A percentile compares a stretch with the other conserved stretches of the same genome.
phyloP scores from a whole-genome alignment of 2,113 vertebrate genomes.

The Trogon melanurus region DNA sequence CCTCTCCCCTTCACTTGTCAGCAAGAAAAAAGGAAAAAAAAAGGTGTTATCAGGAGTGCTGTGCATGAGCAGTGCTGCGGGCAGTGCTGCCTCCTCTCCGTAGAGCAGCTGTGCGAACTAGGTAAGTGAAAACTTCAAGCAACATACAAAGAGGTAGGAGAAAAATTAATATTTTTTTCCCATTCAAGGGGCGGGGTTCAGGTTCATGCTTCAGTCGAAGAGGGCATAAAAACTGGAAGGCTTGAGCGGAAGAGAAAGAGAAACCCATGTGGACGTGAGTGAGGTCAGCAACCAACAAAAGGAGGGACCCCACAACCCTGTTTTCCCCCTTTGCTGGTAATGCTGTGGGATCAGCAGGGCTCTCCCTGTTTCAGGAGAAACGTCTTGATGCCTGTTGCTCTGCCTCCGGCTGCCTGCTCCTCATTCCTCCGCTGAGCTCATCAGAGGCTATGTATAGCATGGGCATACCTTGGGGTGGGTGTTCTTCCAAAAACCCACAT shows the following conservation, averaged over 20 bases:
- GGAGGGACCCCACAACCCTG: too few species aligned
- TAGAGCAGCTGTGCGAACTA: fast-evolving
- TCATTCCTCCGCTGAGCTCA: neutral
- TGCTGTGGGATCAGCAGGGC: neutral
- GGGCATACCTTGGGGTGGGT: neutral
- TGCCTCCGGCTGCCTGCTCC: neutral
- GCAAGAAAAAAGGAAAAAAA: too few species aligned
- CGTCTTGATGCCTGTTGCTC: neutral
- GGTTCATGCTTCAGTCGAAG: neutral
- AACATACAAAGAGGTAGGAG: neutral
- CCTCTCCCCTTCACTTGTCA: neutral
- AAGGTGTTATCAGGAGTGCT: fast-evolving
- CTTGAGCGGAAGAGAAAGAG: neutral
- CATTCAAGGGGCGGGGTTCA: fast-evolving
- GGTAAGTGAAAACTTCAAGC: neutral
- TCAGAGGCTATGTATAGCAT: conserved; percentile 9
- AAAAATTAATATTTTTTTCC: neutral
- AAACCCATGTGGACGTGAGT: fast-evolving
- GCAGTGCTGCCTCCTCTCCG: neutral
- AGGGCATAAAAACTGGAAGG: neutral
- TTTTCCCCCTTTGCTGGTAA: neutral
- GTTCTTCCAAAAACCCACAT: conserved; percentile 10
- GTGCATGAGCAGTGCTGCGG: fast-evolving
- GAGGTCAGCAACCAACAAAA: neutral
- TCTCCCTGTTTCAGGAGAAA: neutral